Evolutionary conservation across 2,797 vertebrate genomes (phyloP).

Genomic region (Neosalanx taihuensis): DNA sequence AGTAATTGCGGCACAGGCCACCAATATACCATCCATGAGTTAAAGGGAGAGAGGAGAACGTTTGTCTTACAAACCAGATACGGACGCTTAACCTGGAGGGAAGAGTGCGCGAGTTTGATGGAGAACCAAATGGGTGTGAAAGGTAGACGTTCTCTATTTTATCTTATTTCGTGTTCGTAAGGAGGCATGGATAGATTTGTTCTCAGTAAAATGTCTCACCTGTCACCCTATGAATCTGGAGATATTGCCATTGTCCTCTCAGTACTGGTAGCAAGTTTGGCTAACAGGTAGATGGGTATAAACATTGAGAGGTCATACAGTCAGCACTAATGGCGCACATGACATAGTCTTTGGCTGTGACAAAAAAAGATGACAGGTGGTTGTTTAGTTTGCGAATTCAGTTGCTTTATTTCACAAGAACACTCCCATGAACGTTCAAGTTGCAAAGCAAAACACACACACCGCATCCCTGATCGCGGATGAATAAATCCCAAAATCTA

Average conservation of each 20-base stretch:
- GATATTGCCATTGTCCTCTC: not conserved
- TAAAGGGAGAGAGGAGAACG: constrained; percentile 12
- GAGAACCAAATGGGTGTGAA: not conserved
- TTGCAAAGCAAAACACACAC: no score
- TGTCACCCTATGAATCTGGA: constrained; percentile 41
- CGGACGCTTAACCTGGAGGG: not conserved
- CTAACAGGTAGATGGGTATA: constrained; percentile 7
- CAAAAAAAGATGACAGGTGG: not conserved
- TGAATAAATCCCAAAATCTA: no score
- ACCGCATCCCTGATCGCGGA: no score
- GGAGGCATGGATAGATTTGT: constrained; percentile 11
- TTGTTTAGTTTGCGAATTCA: not conserved
- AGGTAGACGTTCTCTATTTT: not conserved
- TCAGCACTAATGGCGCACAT: not conserved
- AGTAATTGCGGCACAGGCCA: constrained; percentile 38
- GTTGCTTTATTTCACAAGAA: not conserved
- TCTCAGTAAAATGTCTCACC: constrained; percentile 14
- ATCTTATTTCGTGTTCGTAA: no score
- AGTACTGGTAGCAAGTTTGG: not conserved
- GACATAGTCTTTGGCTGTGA: not conserved
- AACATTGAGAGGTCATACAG: not conserved
- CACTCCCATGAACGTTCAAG: not conserved
- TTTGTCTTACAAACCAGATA: no score
- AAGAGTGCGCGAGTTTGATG: constrained; percentile 7
- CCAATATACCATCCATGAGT: constrained; percentile 21